phyloP scores from a whole-genome alignment of 2,797 vertebrate genomes.

The Zonotrichia albicollis region DNA sequence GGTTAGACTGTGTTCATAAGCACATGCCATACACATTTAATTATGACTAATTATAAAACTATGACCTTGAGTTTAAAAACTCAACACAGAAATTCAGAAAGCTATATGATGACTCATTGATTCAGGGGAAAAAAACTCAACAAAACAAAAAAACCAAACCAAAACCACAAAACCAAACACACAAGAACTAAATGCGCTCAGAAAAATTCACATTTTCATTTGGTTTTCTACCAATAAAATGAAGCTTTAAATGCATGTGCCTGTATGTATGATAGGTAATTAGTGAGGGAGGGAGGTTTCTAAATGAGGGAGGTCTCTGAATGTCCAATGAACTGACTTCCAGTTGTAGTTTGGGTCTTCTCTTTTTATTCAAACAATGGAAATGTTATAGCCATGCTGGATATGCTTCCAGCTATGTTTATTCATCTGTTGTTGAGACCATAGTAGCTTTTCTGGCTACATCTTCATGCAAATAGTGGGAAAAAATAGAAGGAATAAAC shows the following conservation, averaged over 20 bases:
- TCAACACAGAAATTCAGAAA: neutral
- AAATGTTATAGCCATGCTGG: neutral
- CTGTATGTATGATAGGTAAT: neutral
- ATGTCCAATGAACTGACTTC: neutral
- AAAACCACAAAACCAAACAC: neutral
- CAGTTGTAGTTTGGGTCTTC: neutral
- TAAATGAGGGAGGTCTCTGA: neutral
- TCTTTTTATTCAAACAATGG: neutral
- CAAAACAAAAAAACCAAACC: neutral
- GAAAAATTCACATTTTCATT: neutral
- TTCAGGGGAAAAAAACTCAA: neutral
- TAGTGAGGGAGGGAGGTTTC: neutral
- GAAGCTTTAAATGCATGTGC: neutral
- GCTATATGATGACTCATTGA: neutral
- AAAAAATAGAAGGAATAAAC: neutral
- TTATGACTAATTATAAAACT: neutral
- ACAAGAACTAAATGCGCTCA: neutral
- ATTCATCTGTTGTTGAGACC: neutral
- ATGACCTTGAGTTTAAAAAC: neutral
- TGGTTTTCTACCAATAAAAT: neutral
- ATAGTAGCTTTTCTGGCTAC: neutral
- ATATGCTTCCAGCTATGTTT: neutral
- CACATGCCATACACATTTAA: neutral
- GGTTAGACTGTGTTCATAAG: neutral
- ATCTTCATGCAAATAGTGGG: neutral